Evolutionary conservation across 1,140 invertebrate species (phyloP), one percentile per base, ranked within the genome.

Genomic region (Drosophila pachea): DNA sequence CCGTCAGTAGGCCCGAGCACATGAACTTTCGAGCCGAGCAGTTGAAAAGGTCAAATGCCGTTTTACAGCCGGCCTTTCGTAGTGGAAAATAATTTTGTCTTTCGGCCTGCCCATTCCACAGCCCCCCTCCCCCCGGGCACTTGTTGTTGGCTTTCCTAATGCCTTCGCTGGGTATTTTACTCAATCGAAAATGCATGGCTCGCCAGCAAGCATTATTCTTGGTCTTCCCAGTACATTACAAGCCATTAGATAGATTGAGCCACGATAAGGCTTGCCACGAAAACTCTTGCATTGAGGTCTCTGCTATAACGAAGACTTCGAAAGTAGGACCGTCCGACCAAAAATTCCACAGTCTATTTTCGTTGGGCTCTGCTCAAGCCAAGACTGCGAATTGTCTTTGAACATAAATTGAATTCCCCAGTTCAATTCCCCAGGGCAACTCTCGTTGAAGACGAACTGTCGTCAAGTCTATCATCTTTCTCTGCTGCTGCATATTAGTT

Each of bases 1-100:
- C 58, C 49, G 59, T 70, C 76, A 73, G 60, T 72, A 66, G 71
- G 76, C 48, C 49, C 42, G 50, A 62, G 71, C 76, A 79, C 76
- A 81, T 81, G 77, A 81, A 81, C 77, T 81, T 81, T 81, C 73
- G 43, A 76, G 68, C 65, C 62, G 64, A 72, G 33, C 14, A 68
- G 64, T 68, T 72, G 69, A 81, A 81, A 81, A 81, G 77, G 77
- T 81, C 73, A 81, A 74, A 76, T 63, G 63, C 66, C 45, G 53
- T n/a, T 54, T 68, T 68, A 66, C 50, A 69, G 50, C 52, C 32
- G 58, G 67, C 49, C 43, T 70, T 65, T 74, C 60, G 54, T 50
- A 60, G 67, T 73, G 73, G 73, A 66, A 81, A 81, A 78, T 72
- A 59, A 72, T 81, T 81, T 81, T 81, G 73, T 78, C 69, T 69